Evolutionary conservation across 2,888 invertebrate species (phyloP).

Genomic region (Dione juno): DNA sequence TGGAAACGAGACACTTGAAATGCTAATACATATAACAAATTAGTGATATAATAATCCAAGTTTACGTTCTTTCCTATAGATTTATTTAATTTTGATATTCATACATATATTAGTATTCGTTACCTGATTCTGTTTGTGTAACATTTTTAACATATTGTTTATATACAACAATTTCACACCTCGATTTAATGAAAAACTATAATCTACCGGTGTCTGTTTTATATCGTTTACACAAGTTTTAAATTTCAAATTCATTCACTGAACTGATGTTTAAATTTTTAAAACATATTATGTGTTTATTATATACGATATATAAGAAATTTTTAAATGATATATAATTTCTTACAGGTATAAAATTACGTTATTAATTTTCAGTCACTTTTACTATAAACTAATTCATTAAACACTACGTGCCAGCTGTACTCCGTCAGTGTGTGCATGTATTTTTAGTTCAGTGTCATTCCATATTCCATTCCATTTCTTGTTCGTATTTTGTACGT

Average conservation of each 20-base stretch:
- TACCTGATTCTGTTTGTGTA: background rate
- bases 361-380: constrained; percentile 14
- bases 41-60: constrained; percentile 70
- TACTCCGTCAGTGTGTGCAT: constrained; percentile 46
- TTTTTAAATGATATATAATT: background rate
- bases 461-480: constrained; percentile 55
- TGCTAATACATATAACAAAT: constrained; percentile 68
- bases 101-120: background rate
- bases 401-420: constrained; percentile 55
- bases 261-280: background rate
- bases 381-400: constrained; percentile 30
- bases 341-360: background rate
- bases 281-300: background rate
- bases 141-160: constrained; percentile 4
- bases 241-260: constrained; percentile 5
- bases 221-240: constrained; percentile 13
- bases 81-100: background rate
- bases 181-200: background rate
- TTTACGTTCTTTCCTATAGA: background rate
- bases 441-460: constrained; percentile 74
- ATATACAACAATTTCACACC: constrained; percentile 1
- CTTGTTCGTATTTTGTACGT: background rate
- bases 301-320: background rate
- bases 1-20: constrained; percentile 72
- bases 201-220: constrained; percentile 6